Conservation (phyloP, 1,140 invertebrate species). For the Nephila pilipes region DNA sequence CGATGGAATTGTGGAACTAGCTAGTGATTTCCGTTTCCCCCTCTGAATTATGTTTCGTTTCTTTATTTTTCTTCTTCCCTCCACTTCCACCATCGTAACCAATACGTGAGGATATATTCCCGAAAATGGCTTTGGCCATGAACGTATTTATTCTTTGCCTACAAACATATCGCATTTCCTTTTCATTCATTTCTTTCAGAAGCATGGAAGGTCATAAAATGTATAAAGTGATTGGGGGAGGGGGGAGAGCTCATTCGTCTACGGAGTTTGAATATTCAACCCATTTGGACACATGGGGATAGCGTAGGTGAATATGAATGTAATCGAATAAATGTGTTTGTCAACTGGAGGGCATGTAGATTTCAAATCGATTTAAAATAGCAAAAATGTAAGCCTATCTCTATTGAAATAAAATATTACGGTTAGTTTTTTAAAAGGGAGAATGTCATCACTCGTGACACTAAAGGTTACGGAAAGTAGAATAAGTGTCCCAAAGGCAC, state of each 20-base stretch:
- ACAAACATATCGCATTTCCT: slow-evolving; percentile 30
- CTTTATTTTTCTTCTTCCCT: not conserved
- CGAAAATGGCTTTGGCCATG: slow-evolving; percentile 25
- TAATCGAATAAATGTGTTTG: not conserved
- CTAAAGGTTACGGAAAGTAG: no score
- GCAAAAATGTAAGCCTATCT: not conserved
- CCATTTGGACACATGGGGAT: not conserved
- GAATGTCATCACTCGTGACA: no score
- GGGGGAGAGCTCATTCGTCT: not conserved
- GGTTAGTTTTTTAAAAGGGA: no score
- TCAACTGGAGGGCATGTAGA: not conserved
- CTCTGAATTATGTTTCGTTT: not conserved
- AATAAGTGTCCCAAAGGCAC: no score
- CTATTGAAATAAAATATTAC: no score
- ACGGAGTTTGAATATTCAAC: not conserved
- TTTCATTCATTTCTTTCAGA: slow-evolving; percentile 28
- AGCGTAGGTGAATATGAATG: not conserved
- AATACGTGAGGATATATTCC: slow-evolving; percentile 30
- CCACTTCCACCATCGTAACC: not conserved
- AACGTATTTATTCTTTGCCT: slow-evolving; percentile 21
- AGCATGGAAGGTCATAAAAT: slow-evolving; percentile 9
- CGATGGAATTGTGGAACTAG: not conserved
- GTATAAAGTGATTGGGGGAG: slow-evolving; percentile 4
- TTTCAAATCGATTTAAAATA: not conserved
- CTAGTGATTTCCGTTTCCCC: slow-evolving; percentile 34